Evolutionary conservation across 2,113 vertebrate species (phyloP).

Genomic region (Verasper variegatus): DNA sequence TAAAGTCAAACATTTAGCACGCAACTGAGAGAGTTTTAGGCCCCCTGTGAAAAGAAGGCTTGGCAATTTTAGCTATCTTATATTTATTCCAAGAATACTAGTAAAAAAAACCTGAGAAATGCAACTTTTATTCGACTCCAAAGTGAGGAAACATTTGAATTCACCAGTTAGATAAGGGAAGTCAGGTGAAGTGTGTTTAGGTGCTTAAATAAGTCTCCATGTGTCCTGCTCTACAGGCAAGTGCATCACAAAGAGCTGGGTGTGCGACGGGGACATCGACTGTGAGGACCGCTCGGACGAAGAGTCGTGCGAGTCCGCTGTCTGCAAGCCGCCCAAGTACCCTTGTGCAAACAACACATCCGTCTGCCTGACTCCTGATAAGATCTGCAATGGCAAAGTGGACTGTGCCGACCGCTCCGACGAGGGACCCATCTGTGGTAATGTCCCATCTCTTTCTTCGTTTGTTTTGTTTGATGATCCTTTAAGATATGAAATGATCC

Average conservation of each 20-base stretch:
- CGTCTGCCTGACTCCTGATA: conserved; percentile 92
- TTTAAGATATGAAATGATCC: background rate
- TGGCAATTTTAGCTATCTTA: conserved; percentile 3
- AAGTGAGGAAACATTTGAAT: background rate
- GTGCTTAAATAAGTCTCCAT: background rate
- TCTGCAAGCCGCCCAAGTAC: conserved; percentile 96
- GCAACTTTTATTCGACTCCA: background rate
- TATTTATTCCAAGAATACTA: conserved; percentile 11
- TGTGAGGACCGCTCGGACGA: conserved; percentile 98
- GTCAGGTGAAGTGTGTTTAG: background rate
- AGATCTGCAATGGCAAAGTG: conserved; percentile 93
- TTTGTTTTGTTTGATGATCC: background rate
- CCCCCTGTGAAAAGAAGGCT: background rate
- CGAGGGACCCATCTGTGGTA: conserved; percentile 96
- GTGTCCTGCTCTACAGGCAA: conserved; percentile 84
- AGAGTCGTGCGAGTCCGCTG: conserved; percentile 90
- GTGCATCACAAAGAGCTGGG: conserved; percentile 98
- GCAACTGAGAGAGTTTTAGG: conserved; percentile 1
- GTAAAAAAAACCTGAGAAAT: background rate
- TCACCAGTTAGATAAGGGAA: too few relatives aligned
- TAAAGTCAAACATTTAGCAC: conserved; percentile 27
- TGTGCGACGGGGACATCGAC: conserved; percentile 97
- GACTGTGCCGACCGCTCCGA: conserved; percentile 96
- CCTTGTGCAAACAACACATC: conserved; percentile 94
- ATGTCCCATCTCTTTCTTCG: conserved; percentile 5